Base-by-base conservation (phyloP, 2,888 invertebrate genomes). In the Erpobdella octoculata region DNA sequence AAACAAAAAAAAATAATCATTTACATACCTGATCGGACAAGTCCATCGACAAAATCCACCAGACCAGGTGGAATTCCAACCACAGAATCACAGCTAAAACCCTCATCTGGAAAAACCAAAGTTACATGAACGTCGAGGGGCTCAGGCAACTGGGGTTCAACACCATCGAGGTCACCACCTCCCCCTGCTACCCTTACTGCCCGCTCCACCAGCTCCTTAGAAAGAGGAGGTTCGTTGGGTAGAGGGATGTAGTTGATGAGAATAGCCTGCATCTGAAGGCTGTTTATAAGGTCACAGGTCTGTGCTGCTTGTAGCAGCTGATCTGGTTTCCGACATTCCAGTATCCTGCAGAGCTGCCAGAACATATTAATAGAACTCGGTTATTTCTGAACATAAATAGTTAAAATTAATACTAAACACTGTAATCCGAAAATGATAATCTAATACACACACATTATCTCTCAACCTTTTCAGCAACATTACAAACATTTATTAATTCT, bases 211-310 rank as follows among this genome's bases (percentile, higher is more conserved):
- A 89, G 84, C 74, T 88, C 87, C 21, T 85, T 85, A 0, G 88
- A 87, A 73, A 88, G 83, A 35, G 86, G 85, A 3, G 85, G 83
- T 77, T 89, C 89, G 73, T 87, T 87, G 0, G 85, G 85, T 35
- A 31, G 18, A 0, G 87, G 87, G 79, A 89, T 88, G 78, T 90
- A 91, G 78, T 89, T 89, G 80, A 90, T 89, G 70, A 96, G 85
- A 73, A 96, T 84, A 28, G 92, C 92, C 69, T 91, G 88, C 78
- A 96, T 88, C 84, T 97, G 97, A 75, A 94, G 87, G 0, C 96
- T 96, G 86, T 98, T 98, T 75, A 98, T 86, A 80, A 96, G 95
- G 86, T 94, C 95, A 84, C 96, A 97, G 36, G 93, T 90, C 69
- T 93, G 90, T 71, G 93, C 90, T 75, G 96, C 87, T 71, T 89